These are phyloP conservation scores for Arctocebus calabarensis DNA, from an alignment of 2,797 vertebrate genomes.

Conservation along the genomic window DNA sequence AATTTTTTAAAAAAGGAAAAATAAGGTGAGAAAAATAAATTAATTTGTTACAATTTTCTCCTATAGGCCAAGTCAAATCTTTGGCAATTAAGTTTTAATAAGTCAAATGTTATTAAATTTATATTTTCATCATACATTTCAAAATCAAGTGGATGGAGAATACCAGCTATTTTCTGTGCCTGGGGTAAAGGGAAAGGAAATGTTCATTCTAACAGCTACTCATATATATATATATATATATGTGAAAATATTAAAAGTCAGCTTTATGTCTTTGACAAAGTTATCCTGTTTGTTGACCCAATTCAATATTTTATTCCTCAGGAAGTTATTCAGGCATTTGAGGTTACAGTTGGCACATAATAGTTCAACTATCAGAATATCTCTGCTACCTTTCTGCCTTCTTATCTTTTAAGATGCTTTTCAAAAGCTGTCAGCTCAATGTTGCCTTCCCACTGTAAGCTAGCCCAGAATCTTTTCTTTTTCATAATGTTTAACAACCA, in stretches of 20 bases:
- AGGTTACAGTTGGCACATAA: not conserved
- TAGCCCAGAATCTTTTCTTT: not conserved
- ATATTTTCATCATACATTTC: not conserved
- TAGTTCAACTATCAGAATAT: not conserved
- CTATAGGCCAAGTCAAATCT: constrained; percentile 24
- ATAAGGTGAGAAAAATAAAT: constrained; percentile 21
- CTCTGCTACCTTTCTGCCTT: not conserved
- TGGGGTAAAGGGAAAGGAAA: not conserved
- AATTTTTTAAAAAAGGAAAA: constrained; percentile 50
- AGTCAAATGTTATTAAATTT: not conserved
- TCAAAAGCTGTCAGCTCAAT: not conserved
- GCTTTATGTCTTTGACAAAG: constrained; percentile 8
- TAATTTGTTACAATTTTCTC: constrained; percentile 6
- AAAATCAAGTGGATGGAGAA: constrained; percentile 43
- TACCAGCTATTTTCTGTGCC: not conserved
- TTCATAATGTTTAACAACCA: not conserved
- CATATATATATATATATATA: not conserved
- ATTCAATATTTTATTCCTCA: constrained; percentile 37
- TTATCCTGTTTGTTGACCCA: constrained; percentile 16
- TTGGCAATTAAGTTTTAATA: constrained; percentile 34
- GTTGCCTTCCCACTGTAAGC: not conserved
- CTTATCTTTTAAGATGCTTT: not conserved
- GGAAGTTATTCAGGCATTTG: constrained; percentile 45
- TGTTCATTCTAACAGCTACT: constrained; percentile 26
- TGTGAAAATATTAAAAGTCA: constrained; percentile 36